Evolutionary conservation across 2,888 invertebrate species (phyloP), one percentile per base, ranked within the genome.

Genomic region (Auanema freiburgensis): DNA sequence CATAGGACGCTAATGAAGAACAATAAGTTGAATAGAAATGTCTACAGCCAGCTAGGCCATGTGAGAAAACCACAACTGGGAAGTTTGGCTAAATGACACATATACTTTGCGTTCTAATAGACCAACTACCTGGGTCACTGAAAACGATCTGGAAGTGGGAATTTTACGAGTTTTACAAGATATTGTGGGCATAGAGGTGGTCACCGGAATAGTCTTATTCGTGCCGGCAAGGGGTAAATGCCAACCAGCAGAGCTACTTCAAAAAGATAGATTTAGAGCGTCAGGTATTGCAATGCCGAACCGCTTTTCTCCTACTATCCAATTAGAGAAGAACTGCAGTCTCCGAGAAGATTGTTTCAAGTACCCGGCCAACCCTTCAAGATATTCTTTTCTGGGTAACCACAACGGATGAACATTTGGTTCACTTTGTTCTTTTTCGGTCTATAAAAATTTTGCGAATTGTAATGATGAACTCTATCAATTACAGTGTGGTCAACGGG

Each of bases 21-120:
- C 88, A 88, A 51, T 88, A 85, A 3, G 87, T 86, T 25, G 88
- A 88, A 79, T 89, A 89, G n/a, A 88, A 85, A 59, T 88, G 88
- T 67, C 89, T 84, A 74, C 87, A 87, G 1, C 88, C 89, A 1
- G 89, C 89, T 33, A 89, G 85, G 1, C 90, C 90, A 80, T 90
- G 90, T 0, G 89, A 89, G 76, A 89, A 87, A 25, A 90, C 84
- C 40, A 89, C 79, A 21, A 89, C 87, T 46, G 89, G 89, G 63
- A 80, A 84, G 46, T 46, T 46, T 5, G 46, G 46, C 16, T 46
- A 10, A 18, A 46, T 6, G 6, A 46, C 10, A 46, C 46, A 46
- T 5, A 3, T 18, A 5, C 3, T 18, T 18, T 18, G 3, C 6
- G 46, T 46, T 46, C 16, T 46, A 10, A 5, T 6, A 21, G 6